Evolutionary conservation across 1,140 invertebrate species (phyloP).

Genomic region (Ectropis grisescens): DNA sequence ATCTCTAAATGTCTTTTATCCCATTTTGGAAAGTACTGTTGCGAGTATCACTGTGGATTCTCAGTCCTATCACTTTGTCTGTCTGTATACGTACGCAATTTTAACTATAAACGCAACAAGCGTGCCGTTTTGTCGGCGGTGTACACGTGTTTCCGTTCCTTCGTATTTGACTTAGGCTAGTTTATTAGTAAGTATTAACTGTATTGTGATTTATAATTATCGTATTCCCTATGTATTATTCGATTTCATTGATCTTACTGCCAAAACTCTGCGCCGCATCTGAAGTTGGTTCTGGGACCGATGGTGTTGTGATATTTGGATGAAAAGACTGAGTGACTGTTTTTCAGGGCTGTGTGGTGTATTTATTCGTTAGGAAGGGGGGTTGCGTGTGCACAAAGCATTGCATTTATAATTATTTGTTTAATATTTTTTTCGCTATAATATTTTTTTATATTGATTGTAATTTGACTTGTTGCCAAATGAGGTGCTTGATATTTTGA

Average conservation of each 20-base stretch:
- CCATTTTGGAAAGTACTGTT: no score
- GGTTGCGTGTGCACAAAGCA: no score
- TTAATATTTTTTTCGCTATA: no score
- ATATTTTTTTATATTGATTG: no score
- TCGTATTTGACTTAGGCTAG: conserved; percentile 53
- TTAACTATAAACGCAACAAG: no score
- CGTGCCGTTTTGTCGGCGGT: conserved; percentile 26
- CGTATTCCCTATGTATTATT: conserved; percentile 41
- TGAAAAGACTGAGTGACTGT: conserved; percentile 34
- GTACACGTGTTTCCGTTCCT: conserved; percentile 40
- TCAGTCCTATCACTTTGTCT: no score
- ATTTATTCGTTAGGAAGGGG: conserved; percentile 16
- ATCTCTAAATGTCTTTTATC: no score
- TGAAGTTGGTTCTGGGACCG: conserved; percentile 24
- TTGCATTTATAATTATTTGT: no score
- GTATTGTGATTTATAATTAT: conserved; percentile 63
- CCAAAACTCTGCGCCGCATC: conserved; percentile 40
- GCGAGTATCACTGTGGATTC: no score
- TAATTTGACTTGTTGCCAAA: no score
- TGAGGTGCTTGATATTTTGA: no score
- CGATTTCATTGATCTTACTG: conserved; percentile 43
- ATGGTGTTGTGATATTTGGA: conserved; percentile 45
- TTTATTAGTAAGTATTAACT: conserved; percentile 62
- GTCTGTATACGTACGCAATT: no score
- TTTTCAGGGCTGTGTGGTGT: conserved; percentile 17